Conservation (phyloP, 2,797 vertebrate species). For the Poecilia wingei region DNA sequence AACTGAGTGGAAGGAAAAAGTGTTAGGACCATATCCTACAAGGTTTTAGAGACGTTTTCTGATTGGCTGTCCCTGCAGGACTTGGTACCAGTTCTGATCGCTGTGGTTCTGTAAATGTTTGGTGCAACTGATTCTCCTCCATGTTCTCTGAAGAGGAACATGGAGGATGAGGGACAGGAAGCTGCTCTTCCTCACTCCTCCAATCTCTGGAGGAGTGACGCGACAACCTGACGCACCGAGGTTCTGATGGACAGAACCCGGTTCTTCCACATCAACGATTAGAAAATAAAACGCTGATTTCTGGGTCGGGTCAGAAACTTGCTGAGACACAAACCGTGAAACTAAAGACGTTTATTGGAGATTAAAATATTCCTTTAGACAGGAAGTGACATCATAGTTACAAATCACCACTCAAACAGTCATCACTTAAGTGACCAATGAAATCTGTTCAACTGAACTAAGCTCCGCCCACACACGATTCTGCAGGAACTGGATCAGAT, state of each 20-base stretch:
- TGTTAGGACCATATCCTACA: background rate
- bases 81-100: background rate
- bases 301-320: background rate
- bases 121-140: background rate
- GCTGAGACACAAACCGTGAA: background rate
- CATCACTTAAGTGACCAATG: background rate
- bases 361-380: background rate
- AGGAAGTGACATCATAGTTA: background rate
- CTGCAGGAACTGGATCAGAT: background rate
- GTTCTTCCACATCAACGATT: background rate
- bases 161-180: background rate
- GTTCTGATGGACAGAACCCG: constrained; percentile 1
- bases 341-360: background rate
- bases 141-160: background rate
- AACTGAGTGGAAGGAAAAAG: background rate
- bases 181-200: constrained; percentile 26
- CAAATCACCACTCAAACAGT: background rate
- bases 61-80: background rate
- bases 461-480: background rate
- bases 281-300: background rate
- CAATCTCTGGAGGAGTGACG: background rate
- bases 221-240: constrained; percentile 53
- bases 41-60: background rate
- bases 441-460: background rate
- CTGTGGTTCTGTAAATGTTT: background rate